These are phyloP conservation scores for Rhabditophanes sp. DNA, from an alignment of 2,888 invertebrate genomes.

Conservation along the genomic window DNA sequence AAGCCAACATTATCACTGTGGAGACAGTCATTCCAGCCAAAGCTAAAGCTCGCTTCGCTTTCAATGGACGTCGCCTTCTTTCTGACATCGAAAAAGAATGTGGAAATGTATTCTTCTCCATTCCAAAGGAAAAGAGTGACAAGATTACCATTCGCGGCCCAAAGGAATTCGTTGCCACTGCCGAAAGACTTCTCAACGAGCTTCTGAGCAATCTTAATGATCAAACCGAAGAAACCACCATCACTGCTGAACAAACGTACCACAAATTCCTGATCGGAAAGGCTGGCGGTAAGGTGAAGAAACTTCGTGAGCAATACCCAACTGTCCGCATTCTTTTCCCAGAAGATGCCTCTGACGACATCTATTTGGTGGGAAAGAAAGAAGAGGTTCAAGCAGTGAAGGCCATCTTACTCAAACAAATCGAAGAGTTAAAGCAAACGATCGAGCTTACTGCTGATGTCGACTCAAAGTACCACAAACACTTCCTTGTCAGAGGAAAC, in stretches of 20 bases:
- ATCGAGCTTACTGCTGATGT: slow-evolving; percentile 67
- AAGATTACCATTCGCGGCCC: slow-evolving; percentile 47
- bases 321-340: slow-evolving; percentile 87
- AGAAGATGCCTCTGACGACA: slow-evolving; percentile 62
- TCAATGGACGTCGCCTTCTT: slow-evolving; percentile 62
- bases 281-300: slow-evolving; percentile 52
- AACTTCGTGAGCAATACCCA: slow-evolving; percentile 54
- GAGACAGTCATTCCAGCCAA: slow-evolving; percentile 78
- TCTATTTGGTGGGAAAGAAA: slow-evolving; percentile 79
- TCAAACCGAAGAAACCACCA: slow-evolving; percentile 55
- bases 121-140: slow-evolving; percentile 65
- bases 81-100: slow-evolving; percentile 88
- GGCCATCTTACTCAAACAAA: slow-evolving; percentile 11
- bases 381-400: slow-evolving; percentile 56
- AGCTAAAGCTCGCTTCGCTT: slow-evolving; percentile 69
- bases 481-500: slow-evolving; percentile 81
- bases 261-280: slow-evolving; percentile 74
- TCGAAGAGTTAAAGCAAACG: slow-evolving; percentile 47
- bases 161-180: slow-evolving; percentile 48
- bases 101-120: slow-evolving; percentile 87
- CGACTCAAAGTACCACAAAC: slow-evolving; percentile 74
- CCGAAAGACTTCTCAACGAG: slow-evolving; percentile 46
- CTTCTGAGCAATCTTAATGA: slow-evolving; percentile 10
- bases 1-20: slow-evolving; percentile 63
- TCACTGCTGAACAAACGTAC: slow-evolving; percentile 79